Evolutionary conservation across 2,888 invertebrate genomes (phyloP), one percentile per base, ranked within the genome.

Genomic region (Alloscopus bannaensis): DNA sequence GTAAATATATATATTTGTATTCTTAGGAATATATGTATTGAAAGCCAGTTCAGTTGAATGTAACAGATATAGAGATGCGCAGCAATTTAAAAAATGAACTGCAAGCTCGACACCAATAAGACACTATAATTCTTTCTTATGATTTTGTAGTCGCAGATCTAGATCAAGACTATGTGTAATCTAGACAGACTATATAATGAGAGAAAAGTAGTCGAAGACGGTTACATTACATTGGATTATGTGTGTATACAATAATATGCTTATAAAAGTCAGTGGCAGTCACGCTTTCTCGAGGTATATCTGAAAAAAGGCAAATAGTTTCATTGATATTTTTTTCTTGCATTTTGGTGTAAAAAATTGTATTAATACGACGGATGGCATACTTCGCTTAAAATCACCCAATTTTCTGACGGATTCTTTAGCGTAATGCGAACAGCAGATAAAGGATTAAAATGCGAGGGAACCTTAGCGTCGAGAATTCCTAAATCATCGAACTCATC

Each of bases 371-470:
- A n/a, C 20, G 18, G 11, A 52, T n/a, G 6, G 29, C 68, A 64
- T 88, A 96, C 95, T 92, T 98, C 97, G 87, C 95, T 97, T 55
- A 98, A 90, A 85, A 97, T 93, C 6, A 94, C 95, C 97, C 97
- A 97, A 88, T 94, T 94, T 83, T 93, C 93, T 88, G 94, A 95
- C 87, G 94, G 93, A 80, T 91, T 92, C 84, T 93, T 93, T 20
- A 96, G 93, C 80, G 92, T 92, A n/a, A 98, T 90, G 60, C 96
- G 91, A 83, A 97, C 88, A 60, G 92, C 91, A 65, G 91, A 88
- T 45, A 97, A 90, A 81, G 91, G 92, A 50, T 94, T 95, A 50
- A 94, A 88, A 71, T 90, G 91, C 16, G 90, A 89, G 86, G 92
- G 92, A 24, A 94, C 88, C 22, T 88, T 88, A 0, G 94, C 95